Conservation (phyloP, 2,888 invertebrate genomes). For the Drosophila merina region DNA sequence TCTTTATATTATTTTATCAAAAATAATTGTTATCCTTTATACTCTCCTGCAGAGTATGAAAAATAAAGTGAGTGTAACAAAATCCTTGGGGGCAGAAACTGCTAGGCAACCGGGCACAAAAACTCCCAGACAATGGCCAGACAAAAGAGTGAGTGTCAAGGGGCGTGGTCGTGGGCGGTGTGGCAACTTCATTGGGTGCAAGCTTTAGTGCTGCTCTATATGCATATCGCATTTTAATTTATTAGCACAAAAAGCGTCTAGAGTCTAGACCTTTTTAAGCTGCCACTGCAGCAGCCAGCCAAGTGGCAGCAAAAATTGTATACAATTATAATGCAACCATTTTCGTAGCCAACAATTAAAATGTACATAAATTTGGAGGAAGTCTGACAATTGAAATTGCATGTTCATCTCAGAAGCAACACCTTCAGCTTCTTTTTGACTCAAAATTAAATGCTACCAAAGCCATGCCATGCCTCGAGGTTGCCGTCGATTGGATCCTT, state of each 20-base stretch:
- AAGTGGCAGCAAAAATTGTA: constrained; percentile 46
- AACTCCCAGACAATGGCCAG: constrained; percentile 68
- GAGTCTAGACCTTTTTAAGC: constrained; percentile 79
- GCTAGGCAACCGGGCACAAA: constrained; percentile 51
- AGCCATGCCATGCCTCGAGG: background rate
- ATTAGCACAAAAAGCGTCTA: constrained; percentile 79
- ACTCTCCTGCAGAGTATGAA: constrained; percentile 11
- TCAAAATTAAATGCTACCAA: constrained; percentile 3
- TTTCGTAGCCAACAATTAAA: constrained; percentile 69
- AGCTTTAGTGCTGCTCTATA: constrained; percentile 48
- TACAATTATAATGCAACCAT: constrained; percentile 69
- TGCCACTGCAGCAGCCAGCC: constrained; percentile 44
- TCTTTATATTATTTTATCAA: background rate
- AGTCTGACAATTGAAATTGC: constrained; percentile 46
- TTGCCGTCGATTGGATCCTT: constrained; percentile 27
- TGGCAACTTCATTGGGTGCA: constrained; percentile 32
- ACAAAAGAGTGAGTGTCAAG: constrained; percentile 32
- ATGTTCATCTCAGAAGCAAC: constrained; percentile 9
- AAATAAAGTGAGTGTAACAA: constrained; percentile 43
- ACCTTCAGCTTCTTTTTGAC: background rate
- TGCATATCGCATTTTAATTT: constrained; percentile 80
- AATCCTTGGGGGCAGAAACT: constrained; percentile 24
- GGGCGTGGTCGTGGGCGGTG: constrained; percentile 24
- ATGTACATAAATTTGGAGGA: constrained; percentile 74
- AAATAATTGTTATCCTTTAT: background rate